These are phyloP conservation scores for Morinoia aosen DNA, from an alignment of 2,888 invertebrate genomes.

Conservation along the genomic window DNA sequence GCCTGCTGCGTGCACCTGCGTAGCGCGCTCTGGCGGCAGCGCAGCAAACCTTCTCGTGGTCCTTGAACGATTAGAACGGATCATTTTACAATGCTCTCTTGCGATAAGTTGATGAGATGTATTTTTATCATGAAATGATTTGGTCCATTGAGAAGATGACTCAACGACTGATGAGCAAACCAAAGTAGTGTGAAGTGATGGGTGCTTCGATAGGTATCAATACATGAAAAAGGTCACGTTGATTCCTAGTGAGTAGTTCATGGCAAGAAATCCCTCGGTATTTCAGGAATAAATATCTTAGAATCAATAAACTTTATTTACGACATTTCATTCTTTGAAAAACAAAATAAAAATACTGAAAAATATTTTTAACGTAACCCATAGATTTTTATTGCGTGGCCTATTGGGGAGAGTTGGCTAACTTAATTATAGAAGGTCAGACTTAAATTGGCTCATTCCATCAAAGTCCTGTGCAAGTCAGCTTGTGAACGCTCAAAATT, in stretches of 20 bases:
- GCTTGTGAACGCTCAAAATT: background rate
- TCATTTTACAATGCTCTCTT: background rate
- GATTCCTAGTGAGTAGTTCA: background rate
- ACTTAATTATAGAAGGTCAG: background rate
- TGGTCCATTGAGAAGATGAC: background rate
- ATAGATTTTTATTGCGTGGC: background rate
- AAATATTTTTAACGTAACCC: background rate
- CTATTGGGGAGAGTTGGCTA: background rate
- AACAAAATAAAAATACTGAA: too few relatives aligned
- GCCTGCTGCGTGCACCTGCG: background rate
- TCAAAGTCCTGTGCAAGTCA: background rate
- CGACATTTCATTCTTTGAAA: too few relatives aligned
- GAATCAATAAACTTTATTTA: background rate
- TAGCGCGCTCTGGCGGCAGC: background rate
- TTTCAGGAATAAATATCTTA: background rate
- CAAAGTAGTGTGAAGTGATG: background rate
- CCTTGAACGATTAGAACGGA: constrained; percentile 37
- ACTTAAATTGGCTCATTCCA: background rate
- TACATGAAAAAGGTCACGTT: background rate
- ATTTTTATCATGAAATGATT: background rate
- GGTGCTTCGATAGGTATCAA: background rate
- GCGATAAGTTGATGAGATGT: background rate
- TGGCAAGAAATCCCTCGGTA: background rate
- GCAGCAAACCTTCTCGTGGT: background rate
- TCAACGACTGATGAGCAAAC: background rate